Base-by-base conservation (phyloP, 2,888 invertebrate species). In the Rambutsinella grinnellia region DNA sequence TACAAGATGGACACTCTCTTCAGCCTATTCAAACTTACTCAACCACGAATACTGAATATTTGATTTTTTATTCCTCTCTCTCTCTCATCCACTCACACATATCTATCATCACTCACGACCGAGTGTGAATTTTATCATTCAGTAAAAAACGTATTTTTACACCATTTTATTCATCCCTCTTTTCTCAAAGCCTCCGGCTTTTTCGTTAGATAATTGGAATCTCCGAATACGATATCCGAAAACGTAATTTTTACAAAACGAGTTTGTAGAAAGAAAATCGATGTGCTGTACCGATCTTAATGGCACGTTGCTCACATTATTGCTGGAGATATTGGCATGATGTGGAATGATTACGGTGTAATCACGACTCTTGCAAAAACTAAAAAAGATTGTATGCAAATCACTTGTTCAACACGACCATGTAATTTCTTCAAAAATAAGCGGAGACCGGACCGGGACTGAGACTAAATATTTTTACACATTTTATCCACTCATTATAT, bases 361-460 rank as follows among this genome's bases (percentile, higher is more conserved):
- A 74, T 74, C 74, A 74, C 74, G 74, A 74, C 53, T 66, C 54
- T 57, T 65, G 57, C 27, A 56, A 54, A 49, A 21, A 47, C 53
- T 36, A 65, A 65, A n/a, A n/a, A 72, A 74, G 74, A 78, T 78
- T 78, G 67, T 78, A 78, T 78, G 78, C 78, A 78, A 78, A 78
- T 78, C 67, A 77, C 27, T 61, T 36, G 6, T 36, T 36, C 36
- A 36, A 36, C 13, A 36, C 6, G 13, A 8, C 36, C 36, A 13
- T 8, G 36, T n/a, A n/a, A n/a, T n/a, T n/a, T n/a, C n/a, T n/a
- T n/a, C n/a, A n/a, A n/a, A n/a, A n/a, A n/a, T n/a, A n/a, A n/a
- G n/a, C n/a, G 13, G 36, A 36, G 36, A 54, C 54, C 17, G 17
- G 15, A 13, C 15, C 15, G n/a, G 23, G 13, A 36, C 36, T 5